phyloP scores from a whole-genome alignment of 2,888 invertebrate species.

The Dasysyrphus albostriatus region DNA sequence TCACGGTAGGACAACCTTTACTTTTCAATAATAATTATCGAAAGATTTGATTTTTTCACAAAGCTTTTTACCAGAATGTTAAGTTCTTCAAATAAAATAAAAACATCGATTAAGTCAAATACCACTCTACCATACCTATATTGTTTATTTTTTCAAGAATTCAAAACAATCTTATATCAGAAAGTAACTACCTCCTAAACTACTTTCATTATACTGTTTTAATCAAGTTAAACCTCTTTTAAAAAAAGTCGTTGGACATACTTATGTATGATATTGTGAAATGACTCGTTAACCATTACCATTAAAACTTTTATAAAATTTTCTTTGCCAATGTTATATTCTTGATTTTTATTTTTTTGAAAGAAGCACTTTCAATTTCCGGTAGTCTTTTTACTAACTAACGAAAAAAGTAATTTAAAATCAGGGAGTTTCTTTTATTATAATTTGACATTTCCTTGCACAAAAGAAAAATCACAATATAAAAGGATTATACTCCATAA shows the following conservation, averaged over 20 bases:
- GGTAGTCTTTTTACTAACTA: constrained; percentile 32
- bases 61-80: too few relatives aligned
- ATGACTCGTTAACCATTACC: constrained; percentile 10
- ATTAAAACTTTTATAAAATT: constrained; percentile 20
- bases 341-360: not conserved
- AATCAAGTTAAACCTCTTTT: not conserved
- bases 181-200: not conserved
- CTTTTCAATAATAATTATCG: too few relatives aligned
- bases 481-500: not conserved
- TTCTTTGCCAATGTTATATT: not conserved
- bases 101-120: too few relatives aligned
- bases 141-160: too few relatives aligned
- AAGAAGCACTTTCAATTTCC: constrained; percentile 56
- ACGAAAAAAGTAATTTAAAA: constrained; percentile 59
- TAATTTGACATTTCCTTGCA: constrained; percentile 59
- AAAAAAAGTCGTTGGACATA: not conserved
- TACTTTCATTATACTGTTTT: too few relatives aligned
- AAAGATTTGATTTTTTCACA: too few relatives aligned
- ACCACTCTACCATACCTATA: too few relatives aligned
- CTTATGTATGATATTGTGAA: not conserved
- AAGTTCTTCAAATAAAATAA: too few relatives aligned
- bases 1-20: too few relatives aligned
- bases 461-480: constrained; percentile 36
- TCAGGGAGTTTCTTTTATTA: constrained; percentile 57
- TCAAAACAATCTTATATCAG: not conserved